A percentile compares a stretch with the other conserved stretches of the same genome.
These are phyloP conservation scores for Trididemnum nubilum DNA, from an alignment of 23 tunicate genomes.

Conservation along the genomic window DNA sequence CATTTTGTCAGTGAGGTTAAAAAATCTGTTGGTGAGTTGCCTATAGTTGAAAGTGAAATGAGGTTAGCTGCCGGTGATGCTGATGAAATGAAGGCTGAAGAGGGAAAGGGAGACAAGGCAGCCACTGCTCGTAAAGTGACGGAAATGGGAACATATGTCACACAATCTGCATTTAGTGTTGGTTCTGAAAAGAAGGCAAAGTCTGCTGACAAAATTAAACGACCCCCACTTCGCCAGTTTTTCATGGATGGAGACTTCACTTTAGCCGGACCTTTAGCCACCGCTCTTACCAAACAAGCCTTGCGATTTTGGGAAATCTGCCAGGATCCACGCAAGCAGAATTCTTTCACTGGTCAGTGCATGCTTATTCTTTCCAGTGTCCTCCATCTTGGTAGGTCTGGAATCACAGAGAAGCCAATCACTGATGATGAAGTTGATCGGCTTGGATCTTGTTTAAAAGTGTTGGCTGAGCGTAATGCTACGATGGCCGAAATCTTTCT, in stretches of 20 bases:
- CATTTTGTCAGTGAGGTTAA: slow-evolving; percentile 76
- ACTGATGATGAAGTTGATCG: slow-evolving; percentile 89
- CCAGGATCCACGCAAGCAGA: slow-evolving; percentile 63
- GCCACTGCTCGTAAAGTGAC: slow-evolving; percentile 80
- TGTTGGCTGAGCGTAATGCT: slow-evolving; percentile 55
- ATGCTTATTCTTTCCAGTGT: slow-evolving; percentile 94
- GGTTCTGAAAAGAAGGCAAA: slow-evolving; percentile 15
- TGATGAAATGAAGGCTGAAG: slow-evolving; percentile 58
- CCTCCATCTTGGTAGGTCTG: slow-evolving; percentile 78
- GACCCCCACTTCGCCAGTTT: slow-evolving; percentile 91
- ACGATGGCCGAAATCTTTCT: slow-evolving; percentile 67
- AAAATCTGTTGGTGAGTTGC: slow-evolving; percentile 93
- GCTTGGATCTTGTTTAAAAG: slow-evolving; percentile 78
- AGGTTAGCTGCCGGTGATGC: slow-evolving; percentile 94
- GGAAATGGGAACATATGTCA: slow-evolving; percentile 97
- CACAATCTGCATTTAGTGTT: slow-evolving; percentile 94
- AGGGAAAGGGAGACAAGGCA: slow-evolving; percentile 54
- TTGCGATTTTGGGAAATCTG: slow-evolving; percentile 59
- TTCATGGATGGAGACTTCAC: slow-evolving; percentile 96
- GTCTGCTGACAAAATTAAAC: slow-evolving; percentile 14
- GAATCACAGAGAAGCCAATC: slow-evolving; percentile 81
- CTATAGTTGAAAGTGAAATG: slow-evolving; percentile 88
- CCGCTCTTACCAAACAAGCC: slow-evolving; percentile 94
- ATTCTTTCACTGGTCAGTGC: slow-evolving; percentile 83
- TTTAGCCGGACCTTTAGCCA: slow-evolving; percentile 73